A percentile compares a stretch with the other conserved stretches of the same genome.
phyloP scores from a whole-genome alignment of 2,113 vertebrate species.

The Xiphorhynchus elegans region DNA sequence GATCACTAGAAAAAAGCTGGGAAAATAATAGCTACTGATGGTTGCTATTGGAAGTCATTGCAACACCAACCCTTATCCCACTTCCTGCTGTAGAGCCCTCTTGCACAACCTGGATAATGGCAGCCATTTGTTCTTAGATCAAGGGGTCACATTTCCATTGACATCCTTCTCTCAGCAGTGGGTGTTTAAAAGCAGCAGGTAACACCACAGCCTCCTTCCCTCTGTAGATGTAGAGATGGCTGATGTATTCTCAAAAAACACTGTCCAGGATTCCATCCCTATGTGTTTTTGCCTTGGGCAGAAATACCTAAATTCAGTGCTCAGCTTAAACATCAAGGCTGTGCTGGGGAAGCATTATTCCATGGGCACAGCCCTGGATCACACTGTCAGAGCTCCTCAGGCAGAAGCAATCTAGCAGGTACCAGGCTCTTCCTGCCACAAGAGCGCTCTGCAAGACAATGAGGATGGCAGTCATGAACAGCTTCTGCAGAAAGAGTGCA shows the following conservation, averaged over 20 bases:
- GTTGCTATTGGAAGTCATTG: background rate
- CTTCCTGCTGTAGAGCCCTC: background rate
- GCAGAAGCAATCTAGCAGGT: background rate
- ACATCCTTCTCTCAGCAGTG: fast-evolving
- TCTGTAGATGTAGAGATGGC: background rate
- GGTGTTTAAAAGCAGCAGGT: background rate
- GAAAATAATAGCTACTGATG: background rate
- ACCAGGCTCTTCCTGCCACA: background rate
- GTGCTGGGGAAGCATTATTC: background rate
- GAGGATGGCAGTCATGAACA: background rate
- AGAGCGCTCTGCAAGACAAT: background rate
- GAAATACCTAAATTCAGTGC: background rate
- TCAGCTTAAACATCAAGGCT: background rate
- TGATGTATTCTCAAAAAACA: background rate
- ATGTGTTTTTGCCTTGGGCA: background rate
- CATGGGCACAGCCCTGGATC: background rate
- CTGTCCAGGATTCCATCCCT: background rate
- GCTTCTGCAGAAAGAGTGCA: background rate
- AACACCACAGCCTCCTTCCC: background rate
- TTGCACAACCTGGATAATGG: background rate
- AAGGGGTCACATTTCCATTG: background rate
- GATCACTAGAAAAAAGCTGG: background rate
- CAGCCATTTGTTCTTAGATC: background rate
- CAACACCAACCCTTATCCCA: background rate
- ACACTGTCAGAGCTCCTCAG: background rate